Percentiles rank a stretch among this genome's conserved stretches.
These are phyloP conservation scores for Manacus vitellinus DNA, from an alignment of 2,113 vertebrate genomes.

Conservation along the genomic window DNA sequence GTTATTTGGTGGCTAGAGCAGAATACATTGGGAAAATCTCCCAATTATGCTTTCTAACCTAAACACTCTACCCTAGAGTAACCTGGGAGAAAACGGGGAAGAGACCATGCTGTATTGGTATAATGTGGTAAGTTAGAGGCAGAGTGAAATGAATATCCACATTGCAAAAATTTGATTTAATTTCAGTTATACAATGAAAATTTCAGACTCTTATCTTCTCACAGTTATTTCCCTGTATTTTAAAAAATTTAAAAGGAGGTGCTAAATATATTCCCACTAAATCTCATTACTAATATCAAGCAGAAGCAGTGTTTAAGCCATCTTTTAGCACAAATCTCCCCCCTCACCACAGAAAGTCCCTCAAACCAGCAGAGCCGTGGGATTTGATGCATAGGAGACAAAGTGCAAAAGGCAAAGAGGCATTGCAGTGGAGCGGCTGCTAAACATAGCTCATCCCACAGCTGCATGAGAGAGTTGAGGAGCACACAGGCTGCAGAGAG, in stretches of 20 bases:
- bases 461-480: fast-evolving
- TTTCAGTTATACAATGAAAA: background rate
- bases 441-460: background rate
- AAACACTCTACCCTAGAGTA: background rate
- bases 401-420: fast-evolving
- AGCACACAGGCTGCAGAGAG: background rate
- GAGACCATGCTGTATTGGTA: background rate
- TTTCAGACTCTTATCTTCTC: background rate
- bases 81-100: background rate
- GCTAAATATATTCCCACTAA: background rate
- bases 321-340: background rate
- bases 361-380: background rate
- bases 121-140: background rate
- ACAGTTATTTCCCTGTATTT: background rate
- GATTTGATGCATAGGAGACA: background rate
- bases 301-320: background rate
- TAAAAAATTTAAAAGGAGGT: background rate
- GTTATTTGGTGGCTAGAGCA: background rate
- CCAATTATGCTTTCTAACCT: background rate
- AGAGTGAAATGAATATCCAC: background rate
- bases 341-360: background rate
- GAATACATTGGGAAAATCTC: background rate
- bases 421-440: fast-evolving
- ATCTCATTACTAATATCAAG: background rate
- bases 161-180: background rate